These are phyloP conservation scores for Idris sp. DNA, from an alignment of 1,140 invertebrate species.

Conservation along the genomic window DNA sequence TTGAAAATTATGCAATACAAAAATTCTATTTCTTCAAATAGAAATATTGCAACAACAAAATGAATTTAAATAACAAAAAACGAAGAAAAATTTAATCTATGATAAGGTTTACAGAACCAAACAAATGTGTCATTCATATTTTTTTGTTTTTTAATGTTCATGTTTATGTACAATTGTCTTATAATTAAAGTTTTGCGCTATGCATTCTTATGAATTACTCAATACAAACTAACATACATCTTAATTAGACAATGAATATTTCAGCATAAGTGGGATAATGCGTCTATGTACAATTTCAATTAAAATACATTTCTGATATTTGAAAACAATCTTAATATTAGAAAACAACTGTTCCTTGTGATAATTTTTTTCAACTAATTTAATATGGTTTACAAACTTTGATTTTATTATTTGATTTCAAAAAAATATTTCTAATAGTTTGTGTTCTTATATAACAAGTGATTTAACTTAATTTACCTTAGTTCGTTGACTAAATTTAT, in stretches of 20 bases:
- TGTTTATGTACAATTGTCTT: conserved; percentile 68
- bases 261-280: conserved; percentile 62
- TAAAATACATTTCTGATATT: conserved; percentile 43
- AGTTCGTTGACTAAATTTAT: too few species aligned
- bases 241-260: conserved; percentile 64
- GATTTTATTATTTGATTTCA: too few species aligned
- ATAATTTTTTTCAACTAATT: too few species aligned
- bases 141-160: conserved; percentile 53
- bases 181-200: conserved; percentile 65
- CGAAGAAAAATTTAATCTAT: conserved; percentile 2
- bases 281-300: conserved; percentile 61
- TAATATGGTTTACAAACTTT: too few species aligned
- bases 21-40: too few species aligned
- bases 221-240: conserved; percentile 59
- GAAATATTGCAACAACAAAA: too few species aligned
- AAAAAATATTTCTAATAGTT: too few species aligned
- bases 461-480: too few species aligned
- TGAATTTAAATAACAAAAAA: background rate
- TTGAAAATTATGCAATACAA: too few species aligned
- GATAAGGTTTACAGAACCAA: too few species aligned
- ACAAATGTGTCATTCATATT: conserved; percentile 19
- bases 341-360: too few species aligned
- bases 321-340: conserved; percentile 6
- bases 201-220: conserved; percentile 58
- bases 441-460: too few species aligned